Conservation (phyloP, 1,140 invertebrate species). For the Artemia franciscana region DNA sequence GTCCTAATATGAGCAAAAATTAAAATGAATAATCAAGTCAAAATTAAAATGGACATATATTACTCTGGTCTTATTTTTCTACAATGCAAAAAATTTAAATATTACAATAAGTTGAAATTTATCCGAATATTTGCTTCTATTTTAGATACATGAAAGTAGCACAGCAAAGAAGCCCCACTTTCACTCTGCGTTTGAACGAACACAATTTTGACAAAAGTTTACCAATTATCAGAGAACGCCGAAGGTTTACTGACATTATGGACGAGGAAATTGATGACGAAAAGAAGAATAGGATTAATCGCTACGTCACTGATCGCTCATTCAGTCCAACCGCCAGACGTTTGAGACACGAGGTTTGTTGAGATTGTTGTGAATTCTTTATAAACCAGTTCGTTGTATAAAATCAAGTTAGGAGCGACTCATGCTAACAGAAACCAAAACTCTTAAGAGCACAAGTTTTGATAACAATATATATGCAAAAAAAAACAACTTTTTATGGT, state of each 20-base stretch:
- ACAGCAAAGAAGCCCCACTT: slow-evolving; percentile 36
- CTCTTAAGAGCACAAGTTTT: too few relatives aligned
- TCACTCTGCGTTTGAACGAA: slow-evolving; percentile 19
- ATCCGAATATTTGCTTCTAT: slow-evolving; percentile 3
- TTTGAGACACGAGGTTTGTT: slow-evolving; percentile 51
- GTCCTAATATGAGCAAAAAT: too few relatives aligned
- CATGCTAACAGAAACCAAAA: too few relatives aligned
- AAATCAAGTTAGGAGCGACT: too few relatives aligned
- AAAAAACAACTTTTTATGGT: too few relatives aligned
- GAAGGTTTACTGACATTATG: slow-evolving; percentile 80
- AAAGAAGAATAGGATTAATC: slow-evolving; percentile 46
- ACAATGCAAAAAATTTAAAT: too few relatives aligned
- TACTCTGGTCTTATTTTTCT: too few relatives aligned
- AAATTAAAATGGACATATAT: too few relatives aligned
- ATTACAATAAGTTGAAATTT: not conserved
- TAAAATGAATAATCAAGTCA: too few relatives aligned
- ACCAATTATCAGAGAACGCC: slow-evolving; percentile 61
- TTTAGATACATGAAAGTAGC: slow-evolving; percentile 28
- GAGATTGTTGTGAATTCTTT: too few relatives aligned
- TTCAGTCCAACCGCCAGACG: slow-evolving; percentile 28
- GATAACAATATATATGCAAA: too few relatives aligned
- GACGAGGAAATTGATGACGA: slow-evolving; percentile 88
- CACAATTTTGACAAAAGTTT: slow-evolving; percentile 20
- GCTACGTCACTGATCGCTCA: slow-evolving; percentile 33
- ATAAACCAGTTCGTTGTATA: too few relatives aligned